Base-by-base conservation (phyloP, 2,888 invertebrate genomes). In the Eristalis arbustorum region DNA sequence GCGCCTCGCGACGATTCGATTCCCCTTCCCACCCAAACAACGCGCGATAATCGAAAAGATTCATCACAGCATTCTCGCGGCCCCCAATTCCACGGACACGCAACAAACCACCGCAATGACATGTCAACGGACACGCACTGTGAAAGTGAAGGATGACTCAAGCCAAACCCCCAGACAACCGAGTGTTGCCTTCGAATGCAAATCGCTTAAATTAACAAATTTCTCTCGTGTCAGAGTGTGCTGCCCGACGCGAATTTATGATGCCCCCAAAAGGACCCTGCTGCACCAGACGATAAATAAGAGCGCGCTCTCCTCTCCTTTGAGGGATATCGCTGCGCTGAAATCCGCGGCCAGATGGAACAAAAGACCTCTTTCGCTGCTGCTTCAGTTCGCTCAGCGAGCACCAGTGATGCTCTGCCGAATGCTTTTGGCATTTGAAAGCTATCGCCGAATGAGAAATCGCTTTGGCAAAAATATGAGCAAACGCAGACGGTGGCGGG, bases 161-260 rank as follows among this genome's bases (percentile, higher is more conserved):
- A 72, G 22, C 8, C 18, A 40, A 25, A 18, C 49, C 14, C 23
- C 1, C 59, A 62, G 62, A 62, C 42, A 42, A 67, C 25, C n/a
- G 34, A 64, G 57, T 49, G 59, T 63, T 25, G 61, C 22, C 72
- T 22, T n/a, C 56, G 59, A 57, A 85, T 78, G 77, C 78, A 82
- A 78, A 82, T 82, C 78, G 34, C 62, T 78, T 67, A 69, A 87
- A 85, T 82, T 73, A 76, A 76, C 81, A 67, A 77, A 73, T 62
- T 74, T 56, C 56, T 23, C 40, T 66, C 49, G 49, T 72, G 59
- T 74, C 74, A 42, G n/a, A n/a, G 31, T 31, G 23, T 63, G 18
- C 42, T 66, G 22, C 31, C n/a, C 34, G 57, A 34, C 22, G 34
- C 10, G 49, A 80, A 85, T 82, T 82, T 73, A 82, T 82, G 49